Evolutionary conservation across 2,888 invertebrate species (phyloP).

Genomic region (Heliconius cydno): DNA sequence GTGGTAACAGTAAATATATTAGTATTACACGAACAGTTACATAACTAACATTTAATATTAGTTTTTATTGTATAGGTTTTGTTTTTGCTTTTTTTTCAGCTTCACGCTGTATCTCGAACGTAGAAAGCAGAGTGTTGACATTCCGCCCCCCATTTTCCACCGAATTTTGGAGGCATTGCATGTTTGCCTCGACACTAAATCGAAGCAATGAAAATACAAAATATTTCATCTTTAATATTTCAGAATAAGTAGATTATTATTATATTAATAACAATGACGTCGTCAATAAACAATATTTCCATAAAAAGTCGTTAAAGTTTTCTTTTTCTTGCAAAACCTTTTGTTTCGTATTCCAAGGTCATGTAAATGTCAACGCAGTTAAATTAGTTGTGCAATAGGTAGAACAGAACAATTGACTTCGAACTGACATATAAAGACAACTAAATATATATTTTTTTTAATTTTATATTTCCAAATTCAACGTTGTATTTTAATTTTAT

Average conservation of each 20-base stretch:
- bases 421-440: neutral
- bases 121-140: too few species aligned
- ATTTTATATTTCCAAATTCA: too few species aligned
- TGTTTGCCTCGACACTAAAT: too few species aligned
- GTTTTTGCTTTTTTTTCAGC: too few species aligned
- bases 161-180: too few species aligned
- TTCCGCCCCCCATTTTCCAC: too few species aligned
- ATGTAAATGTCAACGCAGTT: neutral
- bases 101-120: too few species aligned
- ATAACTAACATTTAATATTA: neutral
- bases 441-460: too few species aligned
- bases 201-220: too few species aligned
- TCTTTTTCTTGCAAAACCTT: neutral
- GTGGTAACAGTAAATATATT: constrained; percentile 12
- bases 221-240: too few species aligned
- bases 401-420: neutral
- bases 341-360: constrained; percentile 5
- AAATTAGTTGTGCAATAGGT: constrained; percentile 1
- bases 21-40: constrained; percentile 28
- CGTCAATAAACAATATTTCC: neutral
- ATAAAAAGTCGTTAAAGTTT: neutral
- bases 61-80: neutral
- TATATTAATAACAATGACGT: neutral
- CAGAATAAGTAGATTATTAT: neutral
- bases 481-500: too few species aligned